Conservation (phyloP, 1,140 invertebrate genomes). For the Odontomachus brunneus region DNA sequence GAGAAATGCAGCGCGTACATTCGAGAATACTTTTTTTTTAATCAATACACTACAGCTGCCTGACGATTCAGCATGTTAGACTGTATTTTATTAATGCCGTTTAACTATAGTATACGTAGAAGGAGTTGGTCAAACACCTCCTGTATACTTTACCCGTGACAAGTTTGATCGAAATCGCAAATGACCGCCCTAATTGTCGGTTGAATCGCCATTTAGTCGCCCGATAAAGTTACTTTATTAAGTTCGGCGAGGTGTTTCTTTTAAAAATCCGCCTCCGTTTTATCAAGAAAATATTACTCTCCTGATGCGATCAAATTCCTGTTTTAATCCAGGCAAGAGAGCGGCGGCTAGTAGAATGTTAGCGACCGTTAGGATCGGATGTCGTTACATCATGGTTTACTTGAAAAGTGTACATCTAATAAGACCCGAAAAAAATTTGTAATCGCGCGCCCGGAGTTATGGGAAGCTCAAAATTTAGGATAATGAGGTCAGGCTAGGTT, state of each 20-base stretch:
- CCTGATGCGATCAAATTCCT: conserved; percentile 42
- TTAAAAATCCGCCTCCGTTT: conserved; percentile 25
- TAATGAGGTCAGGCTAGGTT: not conserved
- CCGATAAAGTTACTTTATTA: conserved; percentile 40
- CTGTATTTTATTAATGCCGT: not conserved
- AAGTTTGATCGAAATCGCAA: conserved; percentile 39
- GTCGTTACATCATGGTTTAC: no score
- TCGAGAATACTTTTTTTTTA: not conserved
- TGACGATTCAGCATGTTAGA: no score
- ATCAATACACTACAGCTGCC: not conserved
- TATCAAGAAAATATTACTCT: conserved; percentile 61
- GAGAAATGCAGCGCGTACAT: not conserved
- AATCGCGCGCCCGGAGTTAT: not conserved
- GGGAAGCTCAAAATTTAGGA: not conserved
- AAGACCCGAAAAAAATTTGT: not conserved
- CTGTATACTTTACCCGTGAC: conserved; percentile 10
- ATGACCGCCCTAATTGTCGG: conserved; percentile 20
- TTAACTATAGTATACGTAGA: not conserved
- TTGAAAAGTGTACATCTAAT: no score
- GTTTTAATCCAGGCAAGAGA: conserved; percentile 32
- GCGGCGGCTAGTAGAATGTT: not conserved
- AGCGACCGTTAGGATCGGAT: not conserved
- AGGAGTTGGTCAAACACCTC: not conserved
- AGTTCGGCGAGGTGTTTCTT: conserved; percentile 45
- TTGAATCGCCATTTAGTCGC: conserved; percentile 51